Base-by-base conservation (phyloP, 2,888 invertebrate genomes). In the Drosophila niveifrons region DNA sequence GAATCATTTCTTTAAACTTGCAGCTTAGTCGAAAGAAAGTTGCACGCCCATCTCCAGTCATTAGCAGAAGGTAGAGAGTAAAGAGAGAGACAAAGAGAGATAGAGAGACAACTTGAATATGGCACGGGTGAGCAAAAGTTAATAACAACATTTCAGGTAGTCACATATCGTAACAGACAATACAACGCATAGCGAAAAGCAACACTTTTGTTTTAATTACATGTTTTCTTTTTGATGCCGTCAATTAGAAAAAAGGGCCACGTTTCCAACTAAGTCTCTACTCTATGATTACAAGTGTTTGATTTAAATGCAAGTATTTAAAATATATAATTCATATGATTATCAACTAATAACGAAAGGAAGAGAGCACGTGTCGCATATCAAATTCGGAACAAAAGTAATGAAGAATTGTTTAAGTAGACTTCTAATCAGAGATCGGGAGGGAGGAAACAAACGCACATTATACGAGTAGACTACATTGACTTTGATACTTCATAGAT, bases 221-320 rank as follows among this genome's bases (percentile, higher is more conserved):
- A 66, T 48, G 66, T 82, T 82, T 82, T 82, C 83, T 77, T 77
- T 81, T 79, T 79, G 36, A 46, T 29, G 53, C 34, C 44, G 36
- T 11, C 36, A 36, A 36, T 6, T 10, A 11, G 29, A 34, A 47
- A 34, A 36, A 47, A 13, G 13, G 13, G 13, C 18, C 31, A 57
- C 11, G 11, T 57, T 23, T 8, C 15, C 57, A 57, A 11, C 18
- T 47, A 36, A 10, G 46, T 2, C 13, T 13, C 18, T 56, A 36
- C 23, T 23, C 23, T 34, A 34, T 34, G 18, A n/a, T 55, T 13
- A 52, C 39, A 52, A 52, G 52, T 28, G 10, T 15, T 41, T 41
- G 41, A 3, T 15, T 9, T 6, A 28, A 53, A 41, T 41, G 15
- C 15, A n/a, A 44, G 44, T 31, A 53, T 56, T 44, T n/a, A n/a